Base-by-base conservation (phyloP, 2,113 vertebrate genomes). In the Helogale parvula region DNA sequence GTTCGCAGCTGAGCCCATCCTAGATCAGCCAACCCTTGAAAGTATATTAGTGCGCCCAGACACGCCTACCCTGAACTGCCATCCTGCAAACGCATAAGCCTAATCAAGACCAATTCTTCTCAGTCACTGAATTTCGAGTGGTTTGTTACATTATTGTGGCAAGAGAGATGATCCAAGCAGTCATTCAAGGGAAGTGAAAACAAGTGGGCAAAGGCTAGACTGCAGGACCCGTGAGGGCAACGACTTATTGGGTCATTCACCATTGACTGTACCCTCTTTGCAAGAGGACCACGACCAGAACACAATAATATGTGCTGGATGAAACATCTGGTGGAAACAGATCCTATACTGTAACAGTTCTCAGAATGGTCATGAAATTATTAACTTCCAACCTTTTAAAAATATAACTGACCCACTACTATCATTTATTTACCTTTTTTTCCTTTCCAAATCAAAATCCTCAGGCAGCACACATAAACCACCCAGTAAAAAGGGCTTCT, bases 401-500 rank as follows among this genome's bases (percentile, higher is more conserved):
- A 76, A 54, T 16, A 66, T 60, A 96, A 72, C 35, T 92, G 92
- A 92, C 50, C 83, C 45, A 86, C 13, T 57, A 57, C 50, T 76
- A 23, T 86, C 27, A 52, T 69, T 77, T 77, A 47, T 88, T 96
- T 92, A 80, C 19, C 19, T 90, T 76, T 88, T 14, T 90, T 72
- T 45, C 35, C 83, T 93, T 86, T 89, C 76, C 54, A 88, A 93
- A 71, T 90, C 72, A 79, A 82, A 93, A 91, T 65, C 33, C 31
- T 66, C 38, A 92, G 63, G 86, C 94, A 93, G 65, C 12, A 5
- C 29, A 63, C 23, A 66, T 38, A 97, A 91, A 93, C 76, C 86
- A 97, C 82, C n/a, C 52, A 88, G 79, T 79, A 87, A 95, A 90
- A 84, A 52, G 45, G 35, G 19, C 80, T 89, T 93, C 93, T 90